These are phyloP conservation scores for Craniophora ligustri DNA, from an alignment of 2,888 invertebrate genomes.

Conservation along the genomic window DNA sequence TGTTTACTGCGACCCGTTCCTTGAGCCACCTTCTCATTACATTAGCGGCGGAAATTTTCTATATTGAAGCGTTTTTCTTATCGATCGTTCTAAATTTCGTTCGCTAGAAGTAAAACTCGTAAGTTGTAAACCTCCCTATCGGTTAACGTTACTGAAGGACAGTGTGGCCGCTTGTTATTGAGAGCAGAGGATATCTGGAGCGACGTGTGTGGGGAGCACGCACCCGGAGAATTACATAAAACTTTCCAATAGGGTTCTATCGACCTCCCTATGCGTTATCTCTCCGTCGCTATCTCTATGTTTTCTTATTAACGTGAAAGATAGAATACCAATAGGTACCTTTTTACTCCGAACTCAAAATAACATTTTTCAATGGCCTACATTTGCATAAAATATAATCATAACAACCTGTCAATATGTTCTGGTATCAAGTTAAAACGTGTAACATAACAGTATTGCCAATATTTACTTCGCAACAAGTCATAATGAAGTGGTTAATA, in stretches of 20 bases:
- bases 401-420: conserved; percentile 16
- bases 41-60: conserved; percentile 72
- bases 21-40: conserved; percentile 66
- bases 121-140: conserved; percentile 75
- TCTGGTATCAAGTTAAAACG: conserved; percentile 14
- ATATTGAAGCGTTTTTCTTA: conserved; percentile 68
- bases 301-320: conserved; percentile 36
- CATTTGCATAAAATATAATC: conserved; percentile 24
- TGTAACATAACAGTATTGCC: conserved; percentile 33
- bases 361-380: too few species aligned
- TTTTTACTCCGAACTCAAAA: too few species aligned
- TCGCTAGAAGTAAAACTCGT: conserved; percentile 70
- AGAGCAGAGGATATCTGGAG: conserved; percentile 68
- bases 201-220: conserved; percentile 63
- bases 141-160: conserved; percentile 83
- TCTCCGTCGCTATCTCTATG: conserved; percentile 41
- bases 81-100: conserved; percentile 70
- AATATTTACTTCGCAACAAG: conserved; percentile 58
- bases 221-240: conserved; percentile 69
- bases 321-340: too few species aligned
- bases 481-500: conserved; percentile 53
- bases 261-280: conserved; percentile 40
- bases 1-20: conserved; percentile 71
- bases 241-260: conserved; percentile 55
- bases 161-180: conserved; percentile 70